A percentile compares a stretch with the other conserved stretches of the same genome.
Evolutionary conservation across 2,888 invertebrate species (phyloP).

Genomic region (Sisyra terminalis): DNA sequence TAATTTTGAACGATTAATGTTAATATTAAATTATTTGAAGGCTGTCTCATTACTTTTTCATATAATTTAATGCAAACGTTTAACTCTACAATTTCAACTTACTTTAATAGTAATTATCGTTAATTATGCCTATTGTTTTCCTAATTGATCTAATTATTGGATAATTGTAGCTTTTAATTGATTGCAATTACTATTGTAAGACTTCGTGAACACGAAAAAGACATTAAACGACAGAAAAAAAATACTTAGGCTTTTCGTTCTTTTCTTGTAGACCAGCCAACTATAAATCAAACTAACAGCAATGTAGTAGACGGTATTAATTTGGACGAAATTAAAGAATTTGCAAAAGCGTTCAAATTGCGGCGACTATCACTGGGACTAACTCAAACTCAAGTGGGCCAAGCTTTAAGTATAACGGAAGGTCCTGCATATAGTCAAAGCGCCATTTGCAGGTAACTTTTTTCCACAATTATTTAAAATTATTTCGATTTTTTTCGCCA

Average conservation of each 20-base stretch:
- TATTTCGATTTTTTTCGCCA: slow-evolving; percentile 10
- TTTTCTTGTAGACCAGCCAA: slow-evolving; percentile 57
- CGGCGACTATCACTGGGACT: slow-evolving; percentile 83
- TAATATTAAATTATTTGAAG: background rate
- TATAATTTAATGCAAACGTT: too few relatives aligned
- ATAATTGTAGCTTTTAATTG: slow-evolving; percentile 13
- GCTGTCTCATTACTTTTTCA: too few relatives aligned
- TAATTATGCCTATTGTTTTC: slow-evolving; percentile 12
- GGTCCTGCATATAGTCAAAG: slow-evolving; percentile 98
- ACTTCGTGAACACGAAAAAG: too few relatives aligned
- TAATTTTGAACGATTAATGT: background rate
- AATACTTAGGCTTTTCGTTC: background rate
- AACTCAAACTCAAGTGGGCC: slow-evolving; percentile 95
- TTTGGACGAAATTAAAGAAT: slow-evolving; percentile 95
- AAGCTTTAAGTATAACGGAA: slow-evolving; percentile 88
- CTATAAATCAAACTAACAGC: slow-evolving; percentile 84
- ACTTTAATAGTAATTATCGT: slow-evolving; percentile 10
- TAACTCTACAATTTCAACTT: background rate
- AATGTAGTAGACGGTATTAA: slow-evolving; percentile 94
- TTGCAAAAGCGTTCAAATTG: slow-evolving; percentile 93
- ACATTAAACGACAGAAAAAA: too few relatives aligned
- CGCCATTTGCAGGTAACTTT: slow-evolving; percentile 92
- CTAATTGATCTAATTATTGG: slow-evolving; percentile 13
- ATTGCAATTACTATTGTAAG: slow-evolving; percentile 9
- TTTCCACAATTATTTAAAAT: slow-evolving; percentile 7